phyloP scores from a whole-genome alignment of 2,113 vertebrate species.

The Heptranchias perlo region DNA sequence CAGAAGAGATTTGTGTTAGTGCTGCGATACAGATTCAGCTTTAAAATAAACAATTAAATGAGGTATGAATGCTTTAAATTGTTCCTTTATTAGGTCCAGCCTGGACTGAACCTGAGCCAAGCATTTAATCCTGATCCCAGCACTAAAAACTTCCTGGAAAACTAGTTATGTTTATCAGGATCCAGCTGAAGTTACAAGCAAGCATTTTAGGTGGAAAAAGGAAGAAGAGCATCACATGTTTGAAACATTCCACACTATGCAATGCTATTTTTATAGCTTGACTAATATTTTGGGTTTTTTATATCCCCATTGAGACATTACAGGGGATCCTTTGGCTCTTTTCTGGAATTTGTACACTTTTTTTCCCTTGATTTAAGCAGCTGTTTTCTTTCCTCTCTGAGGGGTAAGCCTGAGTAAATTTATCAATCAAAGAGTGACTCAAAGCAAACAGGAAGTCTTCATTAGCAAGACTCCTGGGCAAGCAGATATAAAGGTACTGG shows the following conservation, averaged over 20 bases:
- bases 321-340: slow-evolving; percentile 48
- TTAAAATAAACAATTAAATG: background rate
- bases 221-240: slow-evolving; percentile 18
- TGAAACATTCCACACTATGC: slow-evolving; percentile 19
- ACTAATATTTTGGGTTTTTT: slow-evolving; percentile 48
- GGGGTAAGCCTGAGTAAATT: slow-evolving; percentile 68
- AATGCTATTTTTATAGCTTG: slow-evolving; percentile 41
- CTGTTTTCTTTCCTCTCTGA: slow-evolving; percentile 73
- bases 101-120: background rate
- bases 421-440: slow-evolving; percentile 80
- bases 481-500: slow-evolving; percentile 82
- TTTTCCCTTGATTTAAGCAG: slow-evolving; percentile 58
- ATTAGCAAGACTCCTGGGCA: slow-evolving; percentile 71
- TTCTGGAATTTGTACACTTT: slow-evolving; percentile 65
- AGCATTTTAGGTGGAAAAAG: slow-evolving; percentile 7
- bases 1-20: background rate
- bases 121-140: slow-evolving; percentile 10
- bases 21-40: background rate
- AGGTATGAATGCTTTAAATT: background rate
- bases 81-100: background rate
- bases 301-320: slow-evolving; percentile 53
- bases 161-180: background rate
- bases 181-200: slow-evolving; percentile 1
- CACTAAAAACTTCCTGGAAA: slow-evolving; percentile 9
- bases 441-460: slow-evolving; percentile 83